Base-by-base conservation (phyloP, 2,797 vertebrate species). In the Acridotheres tristis region DNA sequence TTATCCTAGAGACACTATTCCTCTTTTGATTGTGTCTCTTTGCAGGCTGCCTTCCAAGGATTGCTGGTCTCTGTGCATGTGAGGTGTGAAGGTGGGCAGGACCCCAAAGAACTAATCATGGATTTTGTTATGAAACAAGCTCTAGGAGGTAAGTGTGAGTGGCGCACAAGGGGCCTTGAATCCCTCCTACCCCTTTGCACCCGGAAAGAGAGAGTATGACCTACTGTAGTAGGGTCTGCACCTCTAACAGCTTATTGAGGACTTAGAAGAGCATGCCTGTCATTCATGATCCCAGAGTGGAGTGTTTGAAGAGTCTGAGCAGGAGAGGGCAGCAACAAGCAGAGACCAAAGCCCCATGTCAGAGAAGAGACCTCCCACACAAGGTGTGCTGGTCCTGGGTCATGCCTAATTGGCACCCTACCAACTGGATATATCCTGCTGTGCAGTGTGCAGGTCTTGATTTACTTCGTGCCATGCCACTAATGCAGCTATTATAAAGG, bases 121-220 rank as follows among this genome's bases (percentile, higher is more conserved):
- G 99, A 99, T 98, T 99, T 99, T 97, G 98, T 99, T 94, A 99
- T 99, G 99, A 99, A 99, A 93, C 99, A 99, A 98, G 99, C 99
- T 73, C 91, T 99, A 94, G 99, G 99, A 98, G 99, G 99, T 99
- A 98, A 99, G 98, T 98, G 61, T 14, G 7, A 32, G 19, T 65
- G 55, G 10, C 16, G 43, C 4, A 10, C 11, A 5, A 48, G 18
- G 7, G 15, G 8, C 16, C 23, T 75, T 43, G 19, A 25, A 23
- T 21, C 6, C 13, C 5, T 21, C 9, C 6, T 10, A 19, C 29
- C 6, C 11, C 7, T 67, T 48, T 82, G 9, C 13, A 45, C 3
- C 4, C 48, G 3, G 3, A 13, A 43, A 47, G 29, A 69, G n/a
- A 85, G 29, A 18, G 9, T 7, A 61, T 40, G 29, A 9, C 30